Evolutionary conservation across 1,140 invertebrate genomes (phyloP).

Genomic region (Meloidogyne hapla): DNA sequence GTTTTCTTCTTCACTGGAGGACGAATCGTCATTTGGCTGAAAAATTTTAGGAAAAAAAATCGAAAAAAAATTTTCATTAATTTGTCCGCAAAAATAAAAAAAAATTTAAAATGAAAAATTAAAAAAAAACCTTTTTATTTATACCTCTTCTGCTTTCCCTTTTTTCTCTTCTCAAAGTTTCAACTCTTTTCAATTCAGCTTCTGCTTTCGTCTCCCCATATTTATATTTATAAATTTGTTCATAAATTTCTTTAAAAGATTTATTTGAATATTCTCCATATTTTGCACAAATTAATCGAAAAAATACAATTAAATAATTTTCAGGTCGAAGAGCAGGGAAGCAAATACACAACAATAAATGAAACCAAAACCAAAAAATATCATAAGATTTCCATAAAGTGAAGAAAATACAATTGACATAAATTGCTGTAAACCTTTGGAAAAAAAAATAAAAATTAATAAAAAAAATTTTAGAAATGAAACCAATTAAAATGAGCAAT

Average conservation of each 20-base stretch:
- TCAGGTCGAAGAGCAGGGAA: conserved; percentile 40
- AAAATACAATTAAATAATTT: conserved; percentile 42
- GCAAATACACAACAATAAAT: conserved; percentile 44
- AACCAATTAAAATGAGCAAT: conserved; percentile 48
- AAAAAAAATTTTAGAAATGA: neutral
- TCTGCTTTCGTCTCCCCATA: conserved; percentile 33
- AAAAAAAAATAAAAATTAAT: neutral
- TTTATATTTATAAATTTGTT: conserved; percentile 31
- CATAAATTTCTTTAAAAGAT: conserved; percentile 42
- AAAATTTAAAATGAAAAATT: too few relatives aligned
- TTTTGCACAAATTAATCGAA: conserved; percentile 34
- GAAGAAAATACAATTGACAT: conserved; percentile 47
- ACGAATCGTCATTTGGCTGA: conserved; percentile 1
- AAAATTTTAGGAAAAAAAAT: conserved; percentile 8
- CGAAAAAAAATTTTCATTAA: too few relatives aligned
- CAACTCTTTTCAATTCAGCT: conserved; percentile 29
- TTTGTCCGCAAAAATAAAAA: neutral
- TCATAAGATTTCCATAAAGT: conserved; percentile 46
- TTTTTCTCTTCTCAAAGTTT: conserved; percentile 28
- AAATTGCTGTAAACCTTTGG: conserved; percentile 37
- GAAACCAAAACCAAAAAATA: conserved; percentile 47
- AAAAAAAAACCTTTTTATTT: neutral
- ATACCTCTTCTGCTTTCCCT: neutral
- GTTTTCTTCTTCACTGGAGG: conserved; percentile 14
- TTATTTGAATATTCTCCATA: conserved; percentile 30